Evolutionary conservation across 2,888 invertebrate genomes (phyloP), one percentile per base, ranked within the genome.

Genomic region (Netelia fuscicornis): DNA sequence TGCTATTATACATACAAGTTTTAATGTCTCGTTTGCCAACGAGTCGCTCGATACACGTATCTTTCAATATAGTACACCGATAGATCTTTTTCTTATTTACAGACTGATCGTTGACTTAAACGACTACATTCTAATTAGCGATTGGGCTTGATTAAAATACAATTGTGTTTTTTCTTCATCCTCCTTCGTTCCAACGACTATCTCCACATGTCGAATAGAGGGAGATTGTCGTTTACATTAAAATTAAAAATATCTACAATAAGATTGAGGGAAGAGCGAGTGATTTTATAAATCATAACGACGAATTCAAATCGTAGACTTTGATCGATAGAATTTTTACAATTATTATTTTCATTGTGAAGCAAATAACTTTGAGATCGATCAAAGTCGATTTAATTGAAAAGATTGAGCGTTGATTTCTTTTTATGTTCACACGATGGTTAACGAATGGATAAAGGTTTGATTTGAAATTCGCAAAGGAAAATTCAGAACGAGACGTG

Each of bases 11-110:
- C 68, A 54, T 62, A n/a, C 52, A 11, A 25, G 20, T 48, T 60
- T 58, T 71, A 70, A 64, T 56, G 54, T 68, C 52, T 64, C 52
- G 11, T 48, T 30, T 54, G 62, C 48, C 67, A 42, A 30, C 60
- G 30, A 42, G 23, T 20, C 62, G 11, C 54, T 17, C 52, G 25
- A 11, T 9, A 25, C 56, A 42, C 65, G 48, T 37, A 25, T 58
- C 2, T 72, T 64, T 64, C 60, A 56, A 64, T 78, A 84, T 72
- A 56, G 42, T 84, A 81, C 77, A 81, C 72, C 25, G 62, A 76
- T 84, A 80, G 13, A 64, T 64, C 58, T 48, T 72, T 58, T 30
- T 81, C 30, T 84, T 84, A 84, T 84, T 77, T 84, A 84, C 84
- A 84, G 20, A 17, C 13, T 71, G 56, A 23, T 64, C 65, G 71